Conservation (phyloP, 2,888 invertebrate genomes). For the Megamerina dolium region DNA sequence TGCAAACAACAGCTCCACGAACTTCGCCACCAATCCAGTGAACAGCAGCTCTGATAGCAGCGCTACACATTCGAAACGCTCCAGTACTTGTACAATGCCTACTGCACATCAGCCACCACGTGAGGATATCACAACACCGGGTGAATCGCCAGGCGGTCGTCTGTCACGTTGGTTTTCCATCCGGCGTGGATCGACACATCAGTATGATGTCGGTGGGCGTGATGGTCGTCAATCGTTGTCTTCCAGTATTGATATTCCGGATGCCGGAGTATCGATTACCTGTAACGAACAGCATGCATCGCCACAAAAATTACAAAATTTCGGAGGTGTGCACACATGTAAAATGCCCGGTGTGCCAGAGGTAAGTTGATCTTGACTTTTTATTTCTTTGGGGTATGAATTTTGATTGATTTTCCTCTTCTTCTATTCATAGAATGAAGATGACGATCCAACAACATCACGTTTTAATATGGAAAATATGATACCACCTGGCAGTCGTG, state of each 20-base stretch:
- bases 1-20: constrained; percentile 27
- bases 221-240: constrained; percentile 44
- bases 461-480: constrained; percentile 44
- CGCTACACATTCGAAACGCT: constrained; percentile 31
- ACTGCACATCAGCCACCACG: constrained; percentile 33
- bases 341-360: constrained; percentile 80
- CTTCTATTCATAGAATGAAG: constrained; percentile 36
- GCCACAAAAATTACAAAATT: constrained; percentile 33
- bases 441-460: constrained; percentile 26
- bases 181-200: constrained; percentile 72
- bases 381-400: background rate
- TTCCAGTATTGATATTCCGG: constrained; percentile 43
- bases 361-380: constrained; percentile 50
- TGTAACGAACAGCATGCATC: constrained; percentile 28
- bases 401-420: background rate
- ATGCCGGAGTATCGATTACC: constrained; percentile 23
- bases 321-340: constrained; percentile 24
- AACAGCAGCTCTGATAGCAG: constrained; percentile 21
- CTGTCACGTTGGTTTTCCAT: constrained; percentile 87
- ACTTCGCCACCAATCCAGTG: constrained; percentile 20
- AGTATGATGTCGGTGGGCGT: constrained; percentile 65
- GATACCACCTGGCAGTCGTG: constrained; percentile 41
- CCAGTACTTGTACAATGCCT: constrained; percentile 34
- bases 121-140: constrained; percentile 52
- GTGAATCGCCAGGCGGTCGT: constrained; percentile 65